A percentile compares a stretch with the other conserved stretches of the same genome.
Evolutionary conservation across 2,888 invertebrate species (phyloP).

Genomic region (Griposia aprilina): DNA sequence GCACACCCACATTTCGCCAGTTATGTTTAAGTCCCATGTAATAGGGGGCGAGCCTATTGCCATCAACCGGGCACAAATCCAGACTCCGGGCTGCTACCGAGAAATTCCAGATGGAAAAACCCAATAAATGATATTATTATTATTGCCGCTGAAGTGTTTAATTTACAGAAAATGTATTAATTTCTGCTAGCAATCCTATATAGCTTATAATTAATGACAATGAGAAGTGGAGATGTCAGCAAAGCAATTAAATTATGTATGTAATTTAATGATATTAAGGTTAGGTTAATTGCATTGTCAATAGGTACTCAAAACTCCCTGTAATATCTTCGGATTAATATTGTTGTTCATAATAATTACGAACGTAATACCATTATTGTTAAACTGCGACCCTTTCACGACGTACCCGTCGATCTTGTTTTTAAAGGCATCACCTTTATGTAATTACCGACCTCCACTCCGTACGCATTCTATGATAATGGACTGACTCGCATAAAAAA

Average conservation of each 20-base stretch:
- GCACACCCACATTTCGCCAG: too few relatives aligned
- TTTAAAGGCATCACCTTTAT: not conserved
- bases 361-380: not conserved
- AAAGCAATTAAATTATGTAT: not conserved
- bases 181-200: not conserved
- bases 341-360: not conserved
- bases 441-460: not conserved
- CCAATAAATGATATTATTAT: too few relatives aligned
- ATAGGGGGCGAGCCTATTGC: too few relatives aligned
- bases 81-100: too few relatives aligned
- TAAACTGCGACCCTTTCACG: constrained; percentile 8
- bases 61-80: too few relatives aligned
- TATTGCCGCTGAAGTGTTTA: not conserved
- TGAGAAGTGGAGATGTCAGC: not conserved
- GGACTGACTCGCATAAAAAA: not conserved
- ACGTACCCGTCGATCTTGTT: constrained; percentile 3
- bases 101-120: too few relatives aligned
- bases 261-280: not conserved
- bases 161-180: too few relatives aligned
- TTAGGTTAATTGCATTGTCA: constrained; percentile 3
- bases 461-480: constrained; percentile 1
- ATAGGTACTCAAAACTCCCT: not conserved
- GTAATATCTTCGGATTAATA: constrained; percentile 11
- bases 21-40: too few relatives aligned
- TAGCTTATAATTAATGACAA: not conserved